phyloP scores from a whole-genome alignment of 2,888 invertebrate genomes.

The Exocentrus adspersus region DNA sequence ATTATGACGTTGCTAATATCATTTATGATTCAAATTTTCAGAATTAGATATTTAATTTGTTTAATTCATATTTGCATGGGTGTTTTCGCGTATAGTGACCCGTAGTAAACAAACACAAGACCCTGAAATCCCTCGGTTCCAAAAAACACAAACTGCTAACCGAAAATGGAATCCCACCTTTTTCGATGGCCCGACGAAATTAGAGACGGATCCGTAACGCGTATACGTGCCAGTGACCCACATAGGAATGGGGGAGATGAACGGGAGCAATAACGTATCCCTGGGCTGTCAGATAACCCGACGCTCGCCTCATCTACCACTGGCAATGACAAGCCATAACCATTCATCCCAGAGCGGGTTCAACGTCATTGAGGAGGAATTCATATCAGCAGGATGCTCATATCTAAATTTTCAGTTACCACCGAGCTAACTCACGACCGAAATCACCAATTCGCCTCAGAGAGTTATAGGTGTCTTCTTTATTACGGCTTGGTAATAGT shows the following conservation, averaged over 20 bases:
- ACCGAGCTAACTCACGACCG: constrained; percentile 30
- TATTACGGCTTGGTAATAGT: background rate
- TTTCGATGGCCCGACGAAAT: constrained; percentile 8
- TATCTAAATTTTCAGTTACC: constrained; percentile 51
- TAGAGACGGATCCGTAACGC: constrained; percentile 16
- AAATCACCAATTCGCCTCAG: constrained; percentile 25
- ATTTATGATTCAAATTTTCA: too few relatives aligned
- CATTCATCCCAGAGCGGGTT: constrained; percentile 47
- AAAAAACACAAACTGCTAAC: background rate
- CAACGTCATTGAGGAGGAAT: constrained; percentile 47
- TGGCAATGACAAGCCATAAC: constrained; percentile 52
- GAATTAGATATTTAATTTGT: too few relatives aligned
- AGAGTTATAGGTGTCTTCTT: constrained; percentile 8
- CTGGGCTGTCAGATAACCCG: constrained; percentile 45
- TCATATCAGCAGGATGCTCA: constrained; percentile 51
- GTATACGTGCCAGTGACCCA: constrained; percentile 31
- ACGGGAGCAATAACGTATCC: constrained; percentile 35
- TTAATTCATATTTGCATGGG: too few relatives aligned
- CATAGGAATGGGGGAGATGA: constrained; percentile 22
- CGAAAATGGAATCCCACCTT: constrained; percentile 6
- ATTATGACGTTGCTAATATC: too few relatives aligned
- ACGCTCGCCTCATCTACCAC: constrained; percentile 46
- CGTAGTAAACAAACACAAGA: background rate
- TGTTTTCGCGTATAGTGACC: too few relatives aligned
- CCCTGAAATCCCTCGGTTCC: background rate